Conservation (phyloP, 2,888 invertebrate species). For the Drosophila cracens region DNA sequence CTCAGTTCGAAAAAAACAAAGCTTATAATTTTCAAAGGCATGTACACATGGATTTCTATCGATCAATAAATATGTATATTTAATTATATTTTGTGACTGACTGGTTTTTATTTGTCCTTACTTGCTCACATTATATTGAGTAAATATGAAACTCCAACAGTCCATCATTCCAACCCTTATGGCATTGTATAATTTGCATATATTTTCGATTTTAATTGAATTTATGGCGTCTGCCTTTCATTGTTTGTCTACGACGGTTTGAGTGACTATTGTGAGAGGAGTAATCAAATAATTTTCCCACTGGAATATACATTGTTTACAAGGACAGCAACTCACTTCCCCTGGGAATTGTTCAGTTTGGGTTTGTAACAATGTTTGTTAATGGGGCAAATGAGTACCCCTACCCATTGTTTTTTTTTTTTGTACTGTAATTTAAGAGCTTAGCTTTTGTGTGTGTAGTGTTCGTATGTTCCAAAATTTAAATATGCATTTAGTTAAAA, state of each 20-base stretch:
- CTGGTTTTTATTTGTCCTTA: conserved; percentile 1
- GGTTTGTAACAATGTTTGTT: conserved; percentile 26
- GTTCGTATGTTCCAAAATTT: not conserved
- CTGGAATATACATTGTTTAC: conserved; percentile 63
- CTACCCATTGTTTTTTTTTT: conserved; percentile 5
- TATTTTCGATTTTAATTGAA: conserved; percentile 76
- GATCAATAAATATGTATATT: conserved; percentile 26
- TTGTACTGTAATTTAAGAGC: conserved; percentile 4
- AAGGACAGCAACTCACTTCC: not conserved
- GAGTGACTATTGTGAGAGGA: conserved; percentile 9
- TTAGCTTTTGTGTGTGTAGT: not conserved
- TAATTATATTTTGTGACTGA: conserved; percentile 28
- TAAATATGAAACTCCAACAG: conserved; percentile 23
- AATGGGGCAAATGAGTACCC: conserved; percentile 19
- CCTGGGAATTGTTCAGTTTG: conserved; percentile 6
- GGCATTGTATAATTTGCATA: conserved; percentile 71
- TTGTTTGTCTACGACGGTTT: conserved; percentile 45
- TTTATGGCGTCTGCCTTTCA: conserved; percentile 54
- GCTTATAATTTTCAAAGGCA: conserved; percentile 17
- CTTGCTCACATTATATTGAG: not conserved
- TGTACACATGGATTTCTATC: not conserved
- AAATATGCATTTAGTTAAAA: not conserved
- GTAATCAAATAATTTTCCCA: conserved; percentile 61
- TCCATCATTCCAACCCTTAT: conserved; percentile 57
- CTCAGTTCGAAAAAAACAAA: not conserved